Percentiles rank a stretch among this genome's conserved stretches.
These are phyloP conservation scores for Spialia ferax DNA, from an alignment of 2,888 invertebrate species.

Conservation along the genomic window DNA sequence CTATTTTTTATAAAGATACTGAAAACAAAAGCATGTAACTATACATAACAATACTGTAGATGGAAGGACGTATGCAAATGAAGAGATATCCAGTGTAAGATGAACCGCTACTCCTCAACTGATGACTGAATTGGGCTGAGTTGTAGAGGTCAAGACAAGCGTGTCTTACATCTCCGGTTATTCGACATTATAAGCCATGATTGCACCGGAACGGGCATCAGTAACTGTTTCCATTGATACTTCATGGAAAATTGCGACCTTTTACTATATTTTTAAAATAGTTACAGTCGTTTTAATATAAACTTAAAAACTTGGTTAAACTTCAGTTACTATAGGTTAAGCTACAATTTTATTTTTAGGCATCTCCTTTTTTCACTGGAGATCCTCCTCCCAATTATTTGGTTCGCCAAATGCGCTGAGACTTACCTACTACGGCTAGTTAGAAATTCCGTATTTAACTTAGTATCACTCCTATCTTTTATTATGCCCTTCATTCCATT, in stretches of 20 bases:
- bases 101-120: conserved; percentile 51
- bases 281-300: too few relatives aligned
- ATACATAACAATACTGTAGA: conserved; percentile 62
- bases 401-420: too few relatives aligned
- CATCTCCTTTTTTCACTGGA: too few relatives aligned
- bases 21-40: conserved; percentile 6
- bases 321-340: too few relatives aligned
- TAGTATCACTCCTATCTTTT: too few relatives aligned
- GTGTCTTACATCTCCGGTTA: conserved; percentile 67
- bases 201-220: conserved; percentile 76
- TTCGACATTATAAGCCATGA: conserved; percentile 75
- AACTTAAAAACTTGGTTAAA: too few relatives aligned
- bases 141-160: conserved; percentile 45
- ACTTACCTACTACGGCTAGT: too few relatives aligned
- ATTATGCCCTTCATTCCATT: too few relatives aligned
- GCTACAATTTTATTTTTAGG: too few relatives aligned
- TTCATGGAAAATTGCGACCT: neutral
- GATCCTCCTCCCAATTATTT: too few relatives aligned
- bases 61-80: conserved; percentile 73
- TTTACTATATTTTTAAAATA: too few relatives aligned
- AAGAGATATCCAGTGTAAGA: conserved; percentile 52
- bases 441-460: too few relatives aligned
- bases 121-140: conserved; percentile 42
- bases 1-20: conserved; percentile 7
- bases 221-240: conserved; percentile 59